Evolutionary conservation across 2,888 invertebrate species (phyloP).

Genomic region (Philhelius pedissequus): DNA sequence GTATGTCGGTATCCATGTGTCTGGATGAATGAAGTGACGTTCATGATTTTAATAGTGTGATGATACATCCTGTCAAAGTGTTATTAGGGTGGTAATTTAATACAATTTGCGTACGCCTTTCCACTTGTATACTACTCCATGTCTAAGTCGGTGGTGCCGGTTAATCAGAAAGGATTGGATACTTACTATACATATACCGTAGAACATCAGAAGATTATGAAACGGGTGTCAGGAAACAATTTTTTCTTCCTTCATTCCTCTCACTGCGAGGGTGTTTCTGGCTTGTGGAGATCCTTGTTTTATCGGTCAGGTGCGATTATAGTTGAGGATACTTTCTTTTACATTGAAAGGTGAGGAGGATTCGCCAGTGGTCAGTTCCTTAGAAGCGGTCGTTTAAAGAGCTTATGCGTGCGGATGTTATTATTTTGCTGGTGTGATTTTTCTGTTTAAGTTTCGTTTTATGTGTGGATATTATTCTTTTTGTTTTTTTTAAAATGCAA

Average conservation of each 20-base stretch:
- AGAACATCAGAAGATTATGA: constrained; percentile 53
- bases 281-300: constrained; percentile 29
- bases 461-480: neutral
- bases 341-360: constrained; percentile 35
- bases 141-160: constrained; percentile 28
- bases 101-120: constrained; percentile 58
- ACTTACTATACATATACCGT: constrained; percentile 53
- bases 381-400: constrained; percentile 41
- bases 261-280: constrained; percentile 27
- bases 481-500: constrained; percentile 28
- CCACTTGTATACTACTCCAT: constrained; percentile 12
- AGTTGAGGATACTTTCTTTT: constrained; percentile 46
- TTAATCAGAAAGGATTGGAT: constrained; percentile 58
- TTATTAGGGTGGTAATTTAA: constrained; percentile 55
- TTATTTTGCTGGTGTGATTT: neutral
- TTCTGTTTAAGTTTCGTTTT: neutral
- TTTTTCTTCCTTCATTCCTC: constrained; percentile 50
- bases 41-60: constrained; percentile 42
- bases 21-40: constrained; percentile 29
- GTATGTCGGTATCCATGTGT: neutral
- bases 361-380: constrained; percentile 57
- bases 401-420: constrained; percentile 24
- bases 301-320: constrained; percentile 60
- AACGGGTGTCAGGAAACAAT: constrained; percentile 65
- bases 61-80: constrained; percentile 59